A percentile compares a stretch with the other conserved stretches of the same genome.
phyloP scores from a whole-genome alignment of 2,888 invertebrate species.

The Drosophila meridionalis region DNA sequence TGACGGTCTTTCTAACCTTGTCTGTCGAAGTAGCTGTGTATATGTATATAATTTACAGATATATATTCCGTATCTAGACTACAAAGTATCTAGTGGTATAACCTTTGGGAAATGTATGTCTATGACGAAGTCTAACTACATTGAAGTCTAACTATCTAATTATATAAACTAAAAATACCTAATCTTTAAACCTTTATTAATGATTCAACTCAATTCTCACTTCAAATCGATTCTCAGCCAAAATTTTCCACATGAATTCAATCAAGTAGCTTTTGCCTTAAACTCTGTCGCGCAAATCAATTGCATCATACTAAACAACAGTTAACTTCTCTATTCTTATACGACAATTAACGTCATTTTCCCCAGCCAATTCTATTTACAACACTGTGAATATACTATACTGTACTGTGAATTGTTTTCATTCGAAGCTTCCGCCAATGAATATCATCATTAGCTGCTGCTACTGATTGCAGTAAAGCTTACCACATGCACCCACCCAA shows the following conservation, averaged over 20 bases:
- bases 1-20: too few relatives aligned
- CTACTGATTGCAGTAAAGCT: constrained; percentile 14
- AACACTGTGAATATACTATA: constrained; percentile 7
- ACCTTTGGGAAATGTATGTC: neutral
- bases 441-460: constrained; percentile 7
- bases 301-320: neutral
- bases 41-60: too few relatives aligned
- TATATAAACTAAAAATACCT: neutral
- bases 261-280: neutral
- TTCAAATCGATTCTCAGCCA: neutral
- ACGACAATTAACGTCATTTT: neutral
- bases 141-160: neutral
- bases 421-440: constrained; percentile 38
- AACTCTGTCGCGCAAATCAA: neutral
- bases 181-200: neutral
- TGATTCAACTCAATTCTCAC: neutral
- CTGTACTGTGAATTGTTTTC: constrained; percentile 13
- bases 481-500: neutral
- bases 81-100: neutral
- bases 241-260: neutral
- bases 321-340: neutral
- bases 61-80: neutral
- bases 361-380: neutral
- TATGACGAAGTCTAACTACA: neutral
- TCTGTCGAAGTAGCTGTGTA: neutral